These are phyloP conservation scores for Pimephales promelas DNA, from an alignment of 2,113 vertebrate species.

Conservation along the genomic window DNA sequence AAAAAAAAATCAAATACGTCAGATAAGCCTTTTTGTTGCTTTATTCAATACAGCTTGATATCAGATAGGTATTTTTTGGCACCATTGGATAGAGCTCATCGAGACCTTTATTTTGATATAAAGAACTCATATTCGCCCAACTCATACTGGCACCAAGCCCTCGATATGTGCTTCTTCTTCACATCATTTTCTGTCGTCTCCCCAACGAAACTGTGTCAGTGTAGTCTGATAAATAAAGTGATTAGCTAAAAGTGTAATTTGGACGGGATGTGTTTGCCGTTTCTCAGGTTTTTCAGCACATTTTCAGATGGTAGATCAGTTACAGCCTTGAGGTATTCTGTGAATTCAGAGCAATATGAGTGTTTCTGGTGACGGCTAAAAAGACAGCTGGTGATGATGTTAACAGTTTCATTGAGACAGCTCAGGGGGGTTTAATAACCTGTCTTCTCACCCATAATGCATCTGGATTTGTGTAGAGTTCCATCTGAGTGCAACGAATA, in stretches of 20 bases:
- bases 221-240: not conserved
- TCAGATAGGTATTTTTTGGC: no score
- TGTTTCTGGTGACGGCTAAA: constrained; percentile 19
- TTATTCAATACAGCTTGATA: no score
- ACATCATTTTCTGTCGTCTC: not conserved
- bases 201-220: not conserved
- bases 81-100: no score
- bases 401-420: constrained; percentile 36
- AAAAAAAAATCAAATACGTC: no score
- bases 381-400: constrained; percentile 22
- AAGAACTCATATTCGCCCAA: no score
- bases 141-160: no score
- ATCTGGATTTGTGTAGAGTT: not conserved
- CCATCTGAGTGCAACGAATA: not conserved
- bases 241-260: not conserved
- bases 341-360: constrained; percentile 6
- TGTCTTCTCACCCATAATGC: not conserved
- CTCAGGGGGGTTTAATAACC: not conserved
- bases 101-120: no score
- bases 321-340: constrained; percentile 27
- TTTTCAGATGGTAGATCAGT: not conserved
- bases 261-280: not conserved
- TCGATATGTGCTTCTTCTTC: not conserved
- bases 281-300: constrained; percentile 1
- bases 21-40: no score